Evolutionary conservation across 2,888 invertebrate species (phyloP).

Genomic region (Lepetodrilus schrolli): DNA sequence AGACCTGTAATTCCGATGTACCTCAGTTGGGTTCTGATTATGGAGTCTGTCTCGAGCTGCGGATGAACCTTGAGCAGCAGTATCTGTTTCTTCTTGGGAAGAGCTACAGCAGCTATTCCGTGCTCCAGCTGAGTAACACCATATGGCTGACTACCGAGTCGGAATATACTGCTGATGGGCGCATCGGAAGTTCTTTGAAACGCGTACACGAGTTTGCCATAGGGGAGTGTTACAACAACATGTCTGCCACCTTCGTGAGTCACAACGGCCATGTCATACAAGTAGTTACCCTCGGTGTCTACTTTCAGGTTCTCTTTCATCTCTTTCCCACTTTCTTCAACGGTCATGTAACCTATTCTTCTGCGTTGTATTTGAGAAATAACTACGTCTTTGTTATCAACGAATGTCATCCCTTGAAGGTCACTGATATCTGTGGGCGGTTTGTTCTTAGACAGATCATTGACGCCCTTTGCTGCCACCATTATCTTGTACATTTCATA

Average conservation of each 20-base stretch:
- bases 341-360: not conserved
- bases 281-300: not conserved
- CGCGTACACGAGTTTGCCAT: not conserved
- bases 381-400: not conserved
- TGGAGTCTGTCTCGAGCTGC: not conserved
- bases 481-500: slow-evolving; percentile 12
- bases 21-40: slow-evolving; percentile 2
- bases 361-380: not conserved
- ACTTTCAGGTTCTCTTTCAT: not conserved
- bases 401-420: not conserved
- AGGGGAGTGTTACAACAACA: not conserved
- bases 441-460: not conserved
- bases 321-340: not conserved
- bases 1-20: not conserved
- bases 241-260: not conserved
- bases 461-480: not conserved
- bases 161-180: not conserved
- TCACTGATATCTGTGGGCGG: not conserved
- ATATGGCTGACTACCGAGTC: not conserved
- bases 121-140: not conserved
- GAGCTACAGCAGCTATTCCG: not conserved
- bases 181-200: not conserved
- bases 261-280: not conserved
- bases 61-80: not conserved
- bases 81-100: slow-evolving; percentile 13